phyloP scores from a whole-genome alignment of 2,888 invertebrate genomes.

The Atethmia centrago region DNA sequence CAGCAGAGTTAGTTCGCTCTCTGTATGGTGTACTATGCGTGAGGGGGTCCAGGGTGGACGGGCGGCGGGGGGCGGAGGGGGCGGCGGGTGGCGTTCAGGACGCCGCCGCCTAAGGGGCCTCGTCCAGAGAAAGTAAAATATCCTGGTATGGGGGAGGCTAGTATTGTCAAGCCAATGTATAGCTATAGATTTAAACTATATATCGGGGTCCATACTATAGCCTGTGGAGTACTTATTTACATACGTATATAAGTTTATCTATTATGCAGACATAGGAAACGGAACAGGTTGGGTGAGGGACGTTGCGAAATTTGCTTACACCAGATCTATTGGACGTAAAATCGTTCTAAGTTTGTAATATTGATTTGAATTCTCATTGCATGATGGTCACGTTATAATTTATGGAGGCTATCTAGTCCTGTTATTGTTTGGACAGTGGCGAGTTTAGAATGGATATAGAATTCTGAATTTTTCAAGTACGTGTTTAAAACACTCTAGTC shows the following conservation, averaged over 20 bases:
- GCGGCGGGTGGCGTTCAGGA: conserved; percentile 78
- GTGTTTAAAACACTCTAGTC: background rate
- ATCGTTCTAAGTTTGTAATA: conserved; percentile 75
- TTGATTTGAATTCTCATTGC: conserved; percentile 73
- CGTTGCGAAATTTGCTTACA: conserved; percentile 83
- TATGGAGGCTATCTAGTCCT: conserved; percentile 21
- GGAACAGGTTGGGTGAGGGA: conserved; percentile 84
- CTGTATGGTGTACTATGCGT: conserved; percentile 88
- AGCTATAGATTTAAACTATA: conserved; percentile 90
- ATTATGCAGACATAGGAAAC: conserved; percentile 89
- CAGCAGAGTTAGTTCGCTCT: conserved; percentile 88
- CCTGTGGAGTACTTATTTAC: conserved; percentile 87
- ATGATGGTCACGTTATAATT: conserved; percentile 48
- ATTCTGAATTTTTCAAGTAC: background rate
- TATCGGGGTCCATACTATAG: conserved; percentile 85
- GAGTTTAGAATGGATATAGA: background rate
- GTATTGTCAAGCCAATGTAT: conserved; percentile 90
- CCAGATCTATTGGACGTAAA: conserved; percentile 76
- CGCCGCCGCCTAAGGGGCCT: conserved; percentile 85
- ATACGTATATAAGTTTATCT: conserved; percentile 89
- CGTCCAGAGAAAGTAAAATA: conserved; percentile 91
- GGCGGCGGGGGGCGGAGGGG: conserved; percentile 69
- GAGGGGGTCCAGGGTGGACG: conserved; percentile 78
- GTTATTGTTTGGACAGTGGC: background rate
- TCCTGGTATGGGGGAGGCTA: conserved; percentile 90